A percentile compares a stretch with the other conserved stretches of the same genome.
Conservation (phyloP, 2,888 invertebrate genomes). For the Syrista parreyssii region DNA sequence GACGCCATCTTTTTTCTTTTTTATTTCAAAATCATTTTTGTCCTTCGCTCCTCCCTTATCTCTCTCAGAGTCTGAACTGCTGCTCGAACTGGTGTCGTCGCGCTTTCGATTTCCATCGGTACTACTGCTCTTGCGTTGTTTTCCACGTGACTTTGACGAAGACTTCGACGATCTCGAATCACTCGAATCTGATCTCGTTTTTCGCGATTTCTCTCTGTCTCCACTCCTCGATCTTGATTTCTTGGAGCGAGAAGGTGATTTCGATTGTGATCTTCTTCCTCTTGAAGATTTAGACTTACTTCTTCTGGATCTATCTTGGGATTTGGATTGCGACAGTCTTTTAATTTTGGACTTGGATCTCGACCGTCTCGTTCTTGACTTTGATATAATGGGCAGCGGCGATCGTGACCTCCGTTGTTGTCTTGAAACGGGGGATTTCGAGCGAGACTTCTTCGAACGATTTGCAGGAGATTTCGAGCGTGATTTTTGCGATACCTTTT, state of each 20-base stretch:
- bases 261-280: conserved; percentile 59
- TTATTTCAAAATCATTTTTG: conserved; percentile 76
- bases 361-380: background rate
- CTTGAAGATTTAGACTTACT: conserved; percentile 56
- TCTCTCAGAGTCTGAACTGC: conserved; percentile 52
- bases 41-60: conserved; percentile 59
- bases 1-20: conserved; percentile 82
- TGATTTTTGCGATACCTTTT: conserved; percentile 45
- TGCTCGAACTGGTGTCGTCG: conserved; percentile 48
- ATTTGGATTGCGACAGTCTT: conserved; percentile 50
- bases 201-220: conserved; percentile 62
- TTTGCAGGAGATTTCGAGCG: conserved; percentile 56
- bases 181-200: conserved; percentile 61
- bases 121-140: conserved; percentile 47
- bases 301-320: conserved; percentile 53
- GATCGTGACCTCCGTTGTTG: conserved; percentile 50
- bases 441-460: conserved; percentile 56
- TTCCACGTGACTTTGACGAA: conserved; percentile 56
- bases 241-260: conserved; percentile 28
- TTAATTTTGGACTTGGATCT: conserved; percentile 49
- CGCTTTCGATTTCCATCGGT: conserved; percentile 47
- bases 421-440: conserved; percentile 52
- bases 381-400: conserved; percentile 33
- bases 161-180: conserved; percentile 58
- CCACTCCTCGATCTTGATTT: conserved; percentile 50